Evolutionary conservation across 2,888 invertebrate genomes (phyloP).

Genomic region (Lymantria monacha): DNA sequence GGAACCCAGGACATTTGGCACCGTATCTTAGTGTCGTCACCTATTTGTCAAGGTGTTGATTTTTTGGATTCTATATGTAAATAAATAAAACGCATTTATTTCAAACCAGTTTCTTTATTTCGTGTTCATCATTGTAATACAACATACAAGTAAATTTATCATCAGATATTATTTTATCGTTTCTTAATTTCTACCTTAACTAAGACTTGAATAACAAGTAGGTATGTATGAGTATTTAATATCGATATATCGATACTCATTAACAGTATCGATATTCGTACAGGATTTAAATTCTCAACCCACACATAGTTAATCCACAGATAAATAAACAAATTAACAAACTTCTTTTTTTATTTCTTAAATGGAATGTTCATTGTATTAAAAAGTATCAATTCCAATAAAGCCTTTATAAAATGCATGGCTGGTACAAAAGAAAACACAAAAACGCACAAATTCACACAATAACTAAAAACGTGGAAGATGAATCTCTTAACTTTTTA

Average conservation of each 20-base stretch:
- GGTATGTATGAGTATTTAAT: constrained; percentile 55
- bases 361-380: constrained; percentile 36
- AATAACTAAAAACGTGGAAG: constrained; percentile 39
- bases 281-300: constrained; percentile 32
- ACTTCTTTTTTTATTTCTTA: constrained; percentile 25
- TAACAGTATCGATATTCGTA: constrained; percentile 36
- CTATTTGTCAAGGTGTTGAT: too few species aligned
- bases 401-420: constrained; percentile 30
- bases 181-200: constrained; percentile 78
- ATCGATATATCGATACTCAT: constrained; percentile 36
- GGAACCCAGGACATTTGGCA: too few species aligned
- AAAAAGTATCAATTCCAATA: constrained; percentile 39
- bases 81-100: constrained; percentile 62
- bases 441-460: constrained; percentile 38
- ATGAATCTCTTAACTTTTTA: constrained; percentile 34
- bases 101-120: constrained; percentile 83
- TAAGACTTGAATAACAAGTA: constrained; percentile 79
- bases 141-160: constrained; percentile 83
- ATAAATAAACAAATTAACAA: constrained; percentile 40
- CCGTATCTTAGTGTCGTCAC: too few species aligned
- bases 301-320: constrained; percentile 32
- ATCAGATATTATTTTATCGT: constrained; percentile 81
- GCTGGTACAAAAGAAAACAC: constrained; percentile 34
- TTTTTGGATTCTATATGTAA: too few species aligned
- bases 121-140: constrained; percentile 82